phyloP scores from a whole-genome alignment of 2,888 invertebrate genomes.

The Oscheius sp. region DNA sequence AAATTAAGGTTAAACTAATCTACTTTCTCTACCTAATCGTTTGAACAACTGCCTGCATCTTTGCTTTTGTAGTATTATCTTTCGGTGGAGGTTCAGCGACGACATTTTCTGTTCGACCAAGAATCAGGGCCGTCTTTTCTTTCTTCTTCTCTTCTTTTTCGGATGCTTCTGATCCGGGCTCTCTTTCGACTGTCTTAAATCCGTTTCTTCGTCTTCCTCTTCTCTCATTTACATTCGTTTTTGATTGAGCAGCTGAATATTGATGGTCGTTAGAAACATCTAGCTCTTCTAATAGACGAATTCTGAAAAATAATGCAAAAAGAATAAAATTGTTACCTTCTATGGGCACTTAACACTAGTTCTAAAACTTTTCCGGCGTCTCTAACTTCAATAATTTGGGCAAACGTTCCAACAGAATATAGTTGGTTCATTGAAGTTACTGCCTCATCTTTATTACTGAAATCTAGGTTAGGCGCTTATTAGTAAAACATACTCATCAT shows the following conservation, averaged over 20 bases:
- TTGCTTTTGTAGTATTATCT: slow-evolving; percentile 49
- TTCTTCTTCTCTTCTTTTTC: slow-evolving; percentile 16
- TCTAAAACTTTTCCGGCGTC: slow-evolving; percentile 81
- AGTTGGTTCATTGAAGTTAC: slow-evolving; percentile 85
- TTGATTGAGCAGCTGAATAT: not conserved
- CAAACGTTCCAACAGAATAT: slow-evolving; percentile 90
- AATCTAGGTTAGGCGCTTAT: not conserved
- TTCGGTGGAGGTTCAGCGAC: slow-evolving; percentile 49
- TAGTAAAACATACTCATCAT: slow-evolving; percentile 78
- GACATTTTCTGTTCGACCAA: slow-evolving; percentile 61
- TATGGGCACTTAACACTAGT: slow-evolving; percentile 84
- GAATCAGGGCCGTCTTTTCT: slow-evolving; percentile 9
- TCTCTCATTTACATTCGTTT: slow-evolving; percentile 23
- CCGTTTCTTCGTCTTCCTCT: not conserved
- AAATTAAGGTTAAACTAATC: not conserved
- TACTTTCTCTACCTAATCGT: slow-evolving; percentile 47
- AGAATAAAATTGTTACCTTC: slow-evolving; percentile 29
- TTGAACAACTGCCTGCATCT: slow-evolving; percentile 66
- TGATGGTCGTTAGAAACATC: slow-evolving; percentile 20
- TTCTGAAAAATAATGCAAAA: slow-evolving; percentile 1
- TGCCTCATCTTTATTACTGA: slow-evolving; percentile 47
- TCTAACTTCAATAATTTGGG: slow-evolving; percentile 90
- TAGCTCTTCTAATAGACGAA: slow-evolving; percentile 27
- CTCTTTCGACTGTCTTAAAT: not conserved
- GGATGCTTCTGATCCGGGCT: not conserved